Percentiles rank a stretch among this genome's conserved stretches.
These are phyloP conservation scores for Cephus pygmeus DNA, from an alignment of 2,888 invertebrate genomes.

Conservation along the genomic window DNA sequence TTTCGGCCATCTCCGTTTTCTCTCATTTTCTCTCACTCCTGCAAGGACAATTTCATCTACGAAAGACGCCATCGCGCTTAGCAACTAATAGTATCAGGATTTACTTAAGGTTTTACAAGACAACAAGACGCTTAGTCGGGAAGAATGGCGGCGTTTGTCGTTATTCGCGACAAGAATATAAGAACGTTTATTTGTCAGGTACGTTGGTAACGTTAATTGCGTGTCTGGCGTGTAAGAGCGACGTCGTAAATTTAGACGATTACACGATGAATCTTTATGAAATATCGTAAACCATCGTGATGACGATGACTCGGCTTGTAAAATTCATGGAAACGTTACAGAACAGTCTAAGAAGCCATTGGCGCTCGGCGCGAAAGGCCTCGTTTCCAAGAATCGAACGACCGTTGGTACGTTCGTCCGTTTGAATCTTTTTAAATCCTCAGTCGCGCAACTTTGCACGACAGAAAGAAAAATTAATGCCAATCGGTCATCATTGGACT, in stretches of 20 bases:
- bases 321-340: background rate
- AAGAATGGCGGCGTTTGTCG: background rate
- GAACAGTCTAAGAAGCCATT: background rate
- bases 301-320: background rate
- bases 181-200: background rate
- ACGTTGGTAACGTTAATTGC: background rate
- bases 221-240: background rate
- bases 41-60: background rate
- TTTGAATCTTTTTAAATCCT: background rate
- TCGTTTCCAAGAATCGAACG: background rate
- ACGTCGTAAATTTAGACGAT: conserved; percentile 2
- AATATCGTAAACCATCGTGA: background rate
- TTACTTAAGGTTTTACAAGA: background rate
- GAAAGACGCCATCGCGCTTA: background rate
- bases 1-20: background rate
- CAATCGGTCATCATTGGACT: background rate
- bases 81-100: background rate
- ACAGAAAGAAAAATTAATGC: background rate
- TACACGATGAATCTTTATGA: background rate
- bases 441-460: background rate
- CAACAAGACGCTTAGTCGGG: background rate
- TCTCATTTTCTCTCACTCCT: background rate
- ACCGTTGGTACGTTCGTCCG: background rate
- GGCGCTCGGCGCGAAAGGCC: background rate
- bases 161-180: background rate